These are phyloP conservation scores for Tragulus kanchil DNA, from an alignment of 2,113 vertebrate species.

Conservation along the genomic window DNA sequence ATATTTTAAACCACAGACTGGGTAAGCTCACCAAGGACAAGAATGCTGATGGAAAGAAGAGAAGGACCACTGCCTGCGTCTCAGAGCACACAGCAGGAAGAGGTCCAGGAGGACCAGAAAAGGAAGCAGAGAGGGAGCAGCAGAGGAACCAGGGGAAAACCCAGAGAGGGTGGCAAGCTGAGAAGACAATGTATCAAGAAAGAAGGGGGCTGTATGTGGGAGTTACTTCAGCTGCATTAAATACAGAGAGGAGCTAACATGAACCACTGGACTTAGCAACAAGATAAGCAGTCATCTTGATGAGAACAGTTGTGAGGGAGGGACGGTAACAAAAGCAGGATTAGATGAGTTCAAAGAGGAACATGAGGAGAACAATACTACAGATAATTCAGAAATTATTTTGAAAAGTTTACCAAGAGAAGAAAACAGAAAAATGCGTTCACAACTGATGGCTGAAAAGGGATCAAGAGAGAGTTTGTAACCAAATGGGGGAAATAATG, in stretches of 20 bases:
- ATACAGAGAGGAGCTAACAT: not conserved
- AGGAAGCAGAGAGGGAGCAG: not conserved
- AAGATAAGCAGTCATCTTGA: not conserved
- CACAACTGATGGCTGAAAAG: not conserved
- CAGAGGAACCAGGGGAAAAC: rapidly evolving
- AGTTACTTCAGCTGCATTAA: not conserved
- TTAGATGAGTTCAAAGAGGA: not conserved
- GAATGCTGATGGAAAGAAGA: not conserved
- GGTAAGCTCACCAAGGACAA: not conserved
- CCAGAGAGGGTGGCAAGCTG: not conserved
- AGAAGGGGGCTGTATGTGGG: not conserved
- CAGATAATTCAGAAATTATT: not conserved
- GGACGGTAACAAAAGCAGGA: not conserved
- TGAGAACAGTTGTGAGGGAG: not conserved
- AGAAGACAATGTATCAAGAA: not conserved
- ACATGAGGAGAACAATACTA: not conserved
- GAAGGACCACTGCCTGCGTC: not conserved
- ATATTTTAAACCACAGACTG: not conserved
- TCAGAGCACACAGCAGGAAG: not conserved
- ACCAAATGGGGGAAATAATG: not conserved
- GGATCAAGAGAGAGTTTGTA: not conserved
- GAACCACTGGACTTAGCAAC: not conserved
- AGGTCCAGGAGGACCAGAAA: not conserved
- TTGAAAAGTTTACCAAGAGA: not conserved
- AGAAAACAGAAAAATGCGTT: not conserved